Conservation (phyloP, 2,888 invertebrate genomes). For the Xestia xanthographa region DNA sequence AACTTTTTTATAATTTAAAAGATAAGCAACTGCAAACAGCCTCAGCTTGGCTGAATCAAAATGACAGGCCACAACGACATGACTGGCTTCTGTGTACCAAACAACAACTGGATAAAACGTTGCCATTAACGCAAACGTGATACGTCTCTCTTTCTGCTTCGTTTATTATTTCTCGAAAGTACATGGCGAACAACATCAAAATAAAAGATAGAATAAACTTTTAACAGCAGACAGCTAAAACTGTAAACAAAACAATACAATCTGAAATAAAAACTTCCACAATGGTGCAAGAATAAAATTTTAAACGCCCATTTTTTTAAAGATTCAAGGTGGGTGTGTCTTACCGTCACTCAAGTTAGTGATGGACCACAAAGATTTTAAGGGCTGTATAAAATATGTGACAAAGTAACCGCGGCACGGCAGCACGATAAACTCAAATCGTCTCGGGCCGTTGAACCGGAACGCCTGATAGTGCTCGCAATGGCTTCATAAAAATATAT, state of each 20-base stretch:
- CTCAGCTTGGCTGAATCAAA: background rate
- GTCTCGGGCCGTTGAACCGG: constrained; percentile 73
- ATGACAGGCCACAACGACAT: background rate
- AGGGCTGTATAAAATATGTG: constrained; percentile 68
- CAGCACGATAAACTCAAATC: constrained; percentile 68
- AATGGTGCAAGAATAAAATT: constrained; percentile 22
- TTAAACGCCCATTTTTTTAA: constrained; percentile 13
- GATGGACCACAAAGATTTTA: constrained; percentile 59
- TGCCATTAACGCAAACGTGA: background rate
- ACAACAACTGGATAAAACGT: background rate
- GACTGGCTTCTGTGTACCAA: background rate
- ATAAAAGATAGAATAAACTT: constrained; percentile 15
- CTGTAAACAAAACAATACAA: constrained; percentile 15
- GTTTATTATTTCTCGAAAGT: background rate
- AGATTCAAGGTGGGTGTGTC: constrained; percentile 3
- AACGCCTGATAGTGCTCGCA: constrained; percentile 74
- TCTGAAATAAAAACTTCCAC: constrained; percentile 33
- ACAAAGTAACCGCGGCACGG: constrained; percentile 68
- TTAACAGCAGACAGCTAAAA: constrained; percentile 8
- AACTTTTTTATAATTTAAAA: background rate
- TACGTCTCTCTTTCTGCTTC: background rate
- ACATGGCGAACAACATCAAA: background rate
- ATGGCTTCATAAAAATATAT: constrained; percentile 71
- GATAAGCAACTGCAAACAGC: background rate
- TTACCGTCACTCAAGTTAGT: constrained; percentile 29